Evolutionary conservation across 2,113 vertebrate genomes (phyloP).

Genomic region (Butorides virescens): DNA sequence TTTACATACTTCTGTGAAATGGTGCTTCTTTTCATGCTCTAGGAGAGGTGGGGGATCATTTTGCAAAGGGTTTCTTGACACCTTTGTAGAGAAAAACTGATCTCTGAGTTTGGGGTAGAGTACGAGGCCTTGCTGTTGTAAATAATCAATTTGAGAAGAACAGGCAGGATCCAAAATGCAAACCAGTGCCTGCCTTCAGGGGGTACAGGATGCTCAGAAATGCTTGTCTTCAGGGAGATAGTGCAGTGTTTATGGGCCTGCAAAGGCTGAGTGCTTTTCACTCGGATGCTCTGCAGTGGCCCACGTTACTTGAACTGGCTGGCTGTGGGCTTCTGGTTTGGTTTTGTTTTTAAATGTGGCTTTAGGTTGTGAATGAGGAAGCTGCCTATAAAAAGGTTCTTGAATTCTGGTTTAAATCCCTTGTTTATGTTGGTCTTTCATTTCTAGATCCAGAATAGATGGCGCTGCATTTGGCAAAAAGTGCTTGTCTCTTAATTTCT

Average conservation of each 20-base stretch:
- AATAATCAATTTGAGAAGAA: neutral
- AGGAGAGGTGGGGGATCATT: neutral
- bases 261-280: neutral
- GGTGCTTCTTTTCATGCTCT: neutral
- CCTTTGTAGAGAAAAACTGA: neutral
- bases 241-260: neutral
- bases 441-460: neutral
- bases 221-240: accelerated
- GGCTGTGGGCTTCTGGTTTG: neutral
- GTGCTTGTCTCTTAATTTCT: neutral
- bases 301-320: accelerated
- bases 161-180: neutral
- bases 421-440: neutral
- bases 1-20: neutral
- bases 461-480: neutral
- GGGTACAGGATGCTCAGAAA: accelerated
- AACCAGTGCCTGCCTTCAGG: accelerated
- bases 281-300: accelerated
- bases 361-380: neutral
- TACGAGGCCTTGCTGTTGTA: neutral
- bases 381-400: neutral
- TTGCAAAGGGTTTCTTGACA: neutral
- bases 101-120: neutral
- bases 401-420: neutral
- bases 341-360: neutral